Evolutionary conservation across 2,797 vertebrate species (phyloP).

Genomic region (Coluber constrictor): DNA sequence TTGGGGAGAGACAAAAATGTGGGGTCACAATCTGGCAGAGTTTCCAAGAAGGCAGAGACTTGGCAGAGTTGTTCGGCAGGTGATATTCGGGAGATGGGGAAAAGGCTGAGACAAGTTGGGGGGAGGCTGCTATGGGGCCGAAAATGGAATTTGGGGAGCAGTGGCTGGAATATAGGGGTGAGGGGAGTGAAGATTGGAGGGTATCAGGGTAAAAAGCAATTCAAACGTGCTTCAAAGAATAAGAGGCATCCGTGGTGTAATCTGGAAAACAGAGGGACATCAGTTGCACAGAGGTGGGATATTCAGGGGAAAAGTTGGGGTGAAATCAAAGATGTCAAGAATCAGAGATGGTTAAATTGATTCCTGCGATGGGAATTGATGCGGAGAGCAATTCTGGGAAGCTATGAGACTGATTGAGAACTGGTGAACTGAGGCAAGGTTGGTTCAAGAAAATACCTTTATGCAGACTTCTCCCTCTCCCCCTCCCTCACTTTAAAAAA

Average conservation of each 20-base stretch:
- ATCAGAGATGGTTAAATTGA: not conserved
- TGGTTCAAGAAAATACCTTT: not conserved
- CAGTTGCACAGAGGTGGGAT: not conserved
- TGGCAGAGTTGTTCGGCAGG: constrained; percentile 2
- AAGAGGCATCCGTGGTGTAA: not conserved
- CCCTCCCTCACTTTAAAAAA: not conserved
- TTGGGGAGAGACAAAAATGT: not conserved
- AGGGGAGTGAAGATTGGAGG: not conserved
- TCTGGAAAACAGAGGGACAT: not conserved
- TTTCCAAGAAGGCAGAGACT: constrained; percentile 8
- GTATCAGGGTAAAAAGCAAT: not conserved
- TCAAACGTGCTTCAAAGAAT: not conserved
- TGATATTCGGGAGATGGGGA: not conserved
- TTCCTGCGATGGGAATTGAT: not conserved
- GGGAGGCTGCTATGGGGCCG: not conserved
- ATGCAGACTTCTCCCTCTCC: not conserved
- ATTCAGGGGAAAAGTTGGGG: not conserved
- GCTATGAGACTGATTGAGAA: not conserved
- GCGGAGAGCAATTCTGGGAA: not conserved
- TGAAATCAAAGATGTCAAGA: not conserved
- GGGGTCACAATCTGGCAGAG: not conserved
- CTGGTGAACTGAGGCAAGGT: not conserved
- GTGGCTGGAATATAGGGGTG: not conserved
- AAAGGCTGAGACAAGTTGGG: not conserved
- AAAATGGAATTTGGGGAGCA: not conserved